These are phyloP conservation scores for Drosophila emarginata DNA, from an alignment of 2,888 invertebrate species.

Conservation along the genomic window DNA sequence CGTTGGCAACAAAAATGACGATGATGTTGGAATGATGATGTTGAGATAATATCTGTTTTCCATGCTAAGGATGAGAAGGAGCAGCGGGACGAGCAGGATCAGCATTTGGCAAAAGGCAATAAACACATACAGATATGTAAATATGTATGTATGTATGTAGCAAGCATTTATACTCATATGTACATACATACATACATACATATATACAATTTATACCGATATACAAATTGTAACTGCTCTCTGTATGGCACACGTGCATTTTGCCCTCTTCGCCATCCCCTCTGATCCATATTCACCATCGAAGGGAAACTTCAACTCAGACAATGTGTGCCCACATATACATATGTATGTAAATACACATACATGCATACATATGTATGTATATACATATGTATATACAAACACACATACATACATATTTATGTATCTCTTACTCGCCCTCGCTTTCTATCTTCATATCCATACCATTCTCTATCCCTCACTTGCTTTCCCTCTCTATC, in stretches of 20 bases:
- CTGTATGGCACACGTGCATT: conserved; percentile 65
- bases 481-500: not conserved
- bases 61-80: not conserved
- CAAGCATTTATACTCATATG: conserved; percentile 48
- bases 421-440: not conserved
- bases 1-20: not conserved
- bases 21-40: not conserved
- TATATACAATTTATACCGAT: conserved; percentile 34
- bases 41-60: not conserved
- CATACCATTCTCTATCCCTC: not conserved
- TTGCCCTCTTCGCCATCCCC: conserved; percentile 19
- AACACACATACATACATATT: not conserved
- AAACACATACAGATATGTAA: not conserved
- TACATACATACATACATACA: conserved; percentile 51
- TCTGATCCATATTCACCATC: conserved; percentile 15
- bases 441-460: not conserved
- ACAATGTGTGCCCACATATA: conserved; percentile 61
- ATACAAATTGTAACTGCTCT: conserved; percentile 76
- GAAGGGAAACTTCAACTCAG: conserved; percentile 47
- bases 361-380: not conserved
- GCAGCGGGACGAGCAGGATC: not conserved
- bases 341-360: conserved; percentile 45
- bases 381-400: not conserved
- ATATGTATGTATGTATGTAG: conserved; percentile 22
- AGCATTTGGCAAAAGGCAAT: not conserved